These are phyloP conservation scores for Thumatha senex DNA, from an alignment of 2,888 invertebrate genomes.

Conservation along the genomic window DNA sequence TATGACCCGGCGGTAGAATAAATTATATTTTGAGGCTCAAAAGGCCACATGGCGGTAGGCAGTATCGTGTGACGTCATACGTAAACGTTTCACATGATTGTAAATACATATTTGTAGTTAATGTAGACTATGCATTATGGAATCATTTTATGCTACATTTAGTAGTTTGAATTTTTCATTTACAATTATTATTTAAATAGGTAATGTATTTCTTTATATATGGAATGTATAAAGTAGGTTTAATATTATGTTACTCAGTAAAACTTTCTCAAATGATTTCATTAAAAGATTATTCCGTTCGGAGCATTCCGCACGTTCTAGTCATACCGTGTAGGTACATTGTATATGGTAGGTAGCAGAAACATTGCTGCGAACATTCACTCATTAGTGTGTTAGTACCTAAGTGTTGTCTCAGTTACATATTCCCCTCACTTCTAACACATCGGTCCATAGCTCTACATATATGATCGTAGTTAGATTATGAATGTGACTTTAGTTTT, in stretches of 20 bases:
- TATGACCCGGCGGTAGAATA: conserved; percentile 72
- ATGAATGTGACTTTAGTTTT: conserved; percentile 73
- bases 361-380: conserved; percentile 45
- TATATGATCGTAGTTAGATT: conserved; percentile 64
- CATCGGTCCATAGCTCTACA: conserved; percentile 48
- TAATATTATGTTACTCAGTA: conserved; percentile 51
- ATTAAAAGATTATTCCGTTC: conserved; percentile 48
- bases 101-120: conserved; percentile 68
- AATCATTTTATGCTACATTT: conserved; percentile 50
- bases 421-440: conserved; percentile 34
- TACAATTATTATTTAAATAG: conserved; percentile 31
- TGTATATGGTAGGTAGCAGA: conserved; percentile 61
- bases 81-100: conserved; percentile 71
- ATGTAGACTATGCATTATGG: conserved; percentile 63
- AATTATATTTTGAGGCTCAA: conserved; percentile 72
- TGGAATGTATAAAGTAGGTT: conserved; percentile 80
- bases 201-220: conserved; percentile 43
- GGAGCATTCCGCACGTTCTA: conserved; percentile 67
- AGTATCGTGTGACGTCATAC: conserved; percentile 69
- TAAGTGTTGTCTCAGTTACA: conserved; percentile 46
- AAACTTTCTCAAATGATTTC: conserved; percentile 26
- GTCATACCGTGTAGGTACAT: conserved; percentile 65
- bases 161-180: conserved; percentile 49
- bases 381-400: conserved; percentile 52
- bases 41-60: conserved; percentile 55